Conservation (phyloP, 1,140 invertebrate genomes). For the Bombus fervidus region DNA sequence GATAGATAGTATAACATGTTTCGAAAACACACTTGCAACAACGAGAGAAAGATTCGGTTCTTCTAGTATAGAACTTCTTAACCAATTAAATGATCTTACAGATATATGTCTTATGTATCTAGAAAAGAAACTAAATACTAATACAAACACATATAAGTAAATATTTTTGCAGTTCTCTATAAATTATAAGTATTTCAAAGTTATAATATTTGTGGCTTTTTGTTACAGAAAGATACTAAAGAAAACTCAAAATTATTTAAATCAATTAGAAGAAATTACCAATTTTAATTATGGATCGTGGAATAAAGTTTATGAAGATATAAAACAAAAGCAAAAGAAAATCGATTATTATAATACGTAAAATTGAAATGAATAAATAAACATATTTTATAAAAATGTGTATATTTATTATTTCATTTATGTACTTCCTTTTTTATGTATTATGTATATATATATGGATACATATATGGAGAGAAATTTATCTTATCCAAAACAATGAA, state of each 20-base stretch:
- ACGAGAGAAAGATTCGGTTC: conserved; percentile 83
- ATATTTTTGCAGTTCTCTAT: conserved; percentile 34
- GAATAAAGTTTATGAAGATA: conserved; percentile 70
- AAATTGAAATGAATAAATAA: conserved; percentile 3
- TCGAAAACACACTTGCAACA: conserved; percentile 80
- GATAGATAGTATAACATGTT: conserved; percentile 78
- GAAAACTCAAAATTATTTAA: conserved; percentile 69
- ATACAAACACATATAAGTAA: conserved; percentile 73
- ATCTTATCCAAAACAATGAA: background rate
- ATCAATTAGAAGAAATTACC: conserved; percentile 70
- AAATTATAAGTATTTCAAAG: conserved; percentile 29
- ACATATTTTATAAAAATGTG: background rate
- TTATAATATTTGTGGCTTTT: conserved; percentile 9
- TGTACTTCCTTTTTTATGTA: background rate
- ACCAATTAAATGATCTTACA: conserved; percentile 83
- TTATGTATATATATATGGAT: background rate
- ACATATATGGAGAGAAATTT: background rate
- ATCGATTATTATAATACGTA: background rate
- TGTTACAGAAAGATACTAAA: conserved; percentile 68
- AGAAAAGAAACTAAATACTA: conserved; percentile 61
- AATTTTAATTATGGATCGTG: conserved; percentile 75
- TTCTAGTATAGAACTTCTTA: conserved; percentile 83
- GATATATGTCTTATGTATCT: conserved; percentile 77
- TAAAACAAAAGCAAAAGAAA: conserved; percentile 38
- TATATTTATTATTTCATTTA: background rate